Evolutionary conservation across 2,797 vertebrate genomes (phyloP), one percentile per base, ranked within the genome.

Genomic region (Eospalax fontanierii): DNA sequence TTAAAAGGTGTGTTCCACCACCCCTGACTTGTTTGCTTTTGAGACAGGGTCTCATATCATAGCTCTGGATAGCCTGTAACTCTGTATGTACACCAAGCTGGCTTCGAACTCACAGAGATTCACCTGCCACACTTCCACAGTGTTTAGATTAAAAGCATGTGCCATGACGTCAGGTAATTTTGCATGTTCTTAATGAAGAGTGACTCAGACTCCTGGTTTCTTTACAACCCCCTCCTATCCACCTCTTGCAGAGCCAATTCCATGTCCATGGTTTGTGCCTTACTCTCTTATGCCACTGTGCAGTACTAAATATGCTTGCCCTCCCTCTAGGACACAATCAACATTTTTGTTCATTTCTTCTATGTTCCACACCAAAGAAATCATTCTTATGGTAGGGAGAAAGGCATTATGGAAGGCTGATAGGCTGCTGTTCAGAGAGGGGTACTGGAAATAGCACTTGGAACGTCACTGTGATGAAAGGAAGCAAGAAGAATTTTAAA

Each of bases 401-500:
- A 14, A 94, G 22, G 73, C 90, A 73, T 11, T 57, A 50, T 21
- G 1, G 68, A 87, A 93, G 43, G 76, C 21, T 61, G 68, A 87
- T 16, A 68, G 46, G n/a, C 6, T 97, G 57, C 74, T 75, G 9
- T 91, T 94, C 83, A 81, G 21, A 84, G 21, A 91, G 57, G 54
- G 30, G 70, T 65, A 59, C 26, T 80, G 43, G 38, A 59, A 90
- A 90, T 11, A 93, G 61, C 63, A 81, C 7, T 93, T 90, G 78
- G 54, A 84, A 87, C 21, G 68, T 63, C 30, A 93, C 11, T 33
- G 81, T 79, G 63, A 87, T 70, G 95, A 96, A 93, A 33, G 50
- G 80, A 94, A 85, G n/a, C 46, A 24, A 93, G 38, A 89, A 46
- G 90, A 87, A 16, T 86, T 84, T 71, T 93, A 70, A 82, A 97